Conservation (phyloP, 2,113 vertebrate species). For the Corvus cornix region DNA sequence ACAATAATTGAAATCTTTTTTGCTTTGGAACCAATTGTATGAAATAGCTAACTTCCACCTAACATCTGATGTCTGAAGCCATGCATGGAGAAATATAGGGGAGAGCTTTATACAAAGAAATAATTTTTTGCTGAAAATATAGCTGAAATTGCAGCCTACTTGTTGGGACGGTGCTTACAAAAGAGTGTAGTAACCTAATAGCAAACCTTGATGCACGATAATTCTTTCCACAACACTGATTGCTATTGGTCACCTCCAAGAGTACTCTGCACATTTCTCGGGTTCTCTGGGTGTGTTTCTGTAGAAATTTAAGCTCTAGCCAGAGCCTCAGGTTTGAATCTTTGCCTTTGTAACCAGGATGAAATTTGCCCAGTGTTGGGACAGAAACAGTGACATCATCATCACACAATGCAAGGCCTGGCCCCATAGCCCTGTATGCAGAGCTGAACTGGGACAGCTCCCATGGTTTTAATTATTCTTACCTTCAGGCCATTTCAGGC, state of each 20-base stretch:
- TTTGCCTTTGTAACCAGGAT: neutral
- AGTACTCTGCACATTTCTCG: neutral
- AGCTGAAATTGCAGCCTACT: neutral
- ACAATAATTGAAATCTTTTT: neutral
- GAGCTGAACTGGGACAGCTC: neutral
- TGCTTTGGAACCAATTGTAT: neutral
- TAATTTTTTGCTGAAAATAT: neutral
- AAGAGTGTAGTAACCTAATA: neutral
- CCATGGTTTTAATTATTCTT: neutral
- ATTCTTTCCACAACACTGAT: neutral
- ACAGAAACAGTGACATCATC: neutral
- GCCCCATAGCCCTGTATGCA: too few species aligned
- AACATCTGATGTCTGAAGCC: neutral
- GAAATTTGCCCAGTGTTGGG: neutral
- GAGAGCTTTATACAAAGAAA: neutral
- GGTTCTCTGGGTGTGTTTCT: neutral
- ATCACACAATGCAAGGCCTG: fast-evolving
- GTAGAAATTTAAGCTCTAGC: neutral
- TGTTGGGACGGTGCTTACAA: neutral
- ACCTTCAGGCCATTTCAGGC: neutral
- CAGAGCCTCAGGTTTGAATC: neutral
- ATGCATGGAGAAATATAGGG: neutral
- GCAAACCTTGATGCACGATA: neutral
- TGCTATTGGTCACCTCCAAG: neutral
- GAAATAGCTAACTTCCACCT: neutral